Evolutionary conservation across 1,140 invertebrate genomes (phyloP).

Genomic region (Drosophila nigrodunni): DNA sequence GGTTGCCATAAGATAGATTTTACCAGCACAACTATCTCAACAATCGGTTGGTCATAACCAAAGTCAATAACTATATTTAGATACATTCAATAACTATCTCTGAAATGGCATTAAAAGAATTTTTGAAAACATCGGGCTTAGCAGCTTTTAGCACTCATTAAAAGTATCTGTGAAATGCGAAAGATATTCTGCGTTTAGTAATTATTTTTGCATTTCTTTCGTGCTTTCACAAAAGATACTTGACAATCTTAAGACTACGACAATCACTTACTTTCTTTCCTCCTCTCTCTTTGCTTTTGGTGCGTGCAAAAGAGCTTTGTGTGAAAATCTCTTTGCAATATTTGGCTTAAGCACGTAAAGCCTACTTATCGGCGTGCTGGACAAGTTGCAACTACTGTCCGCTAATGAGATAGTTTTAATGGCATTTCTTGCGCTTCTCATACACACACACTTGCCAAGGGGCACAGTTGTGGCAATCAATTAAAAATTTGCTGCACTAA

Average conservation of each 20-base stretch:
- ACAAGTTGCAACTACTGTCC: slow-evolving; percentile 3
- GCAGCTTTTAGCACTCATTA: slow-evolving; percentile 1
- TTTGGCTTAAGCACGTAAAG: slow-evolving; percentile 31
- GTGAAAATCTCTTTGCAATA: not conserved
- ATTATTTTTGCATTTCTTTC: slow-evolving; percentile 7
- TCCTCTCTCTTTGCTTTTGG: not conserved
- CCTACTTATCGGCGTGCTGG: slow-evolving; percentile 48
- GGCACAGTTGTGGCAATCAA: slow-evolving; percentile 52
- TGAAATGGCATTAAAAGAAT: not conserved
- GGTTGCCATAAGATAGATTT: slow-evolving; percentile 9
- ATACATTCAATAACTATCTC: not conserved
- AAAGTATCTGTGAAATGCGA: slow-evolving; percentile 10
- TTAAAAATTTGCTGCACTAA: slow-evolving; percentile 72
- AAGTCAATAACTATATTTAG: not conserved
- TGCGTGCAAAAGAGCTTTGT: not conserved
- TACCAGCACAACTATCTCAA: not conserved
- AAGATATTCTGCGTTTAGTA: slow-evolving; percentile 8
- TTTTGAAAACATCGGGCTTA: slow-evolving; percentile 1
- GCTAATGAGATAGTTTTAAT: slow-evolving; percentile 29
- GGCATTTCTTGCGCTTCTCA: slow-evolving; percentile 25
- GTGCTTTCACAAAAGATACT: slow-evolving; percentile 6
- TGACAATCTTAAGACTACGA: not conserved
- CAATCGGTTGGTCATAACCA: no score
- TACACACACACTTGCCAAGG: slow-evolving; percentile 3
- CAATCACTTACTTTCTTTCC: slow-evolving; percentile 1